phyloP scores from a whole-genome alignment of 2,797 vertebrate genomes.

The Neosilurus hyrtlii region DNA sequence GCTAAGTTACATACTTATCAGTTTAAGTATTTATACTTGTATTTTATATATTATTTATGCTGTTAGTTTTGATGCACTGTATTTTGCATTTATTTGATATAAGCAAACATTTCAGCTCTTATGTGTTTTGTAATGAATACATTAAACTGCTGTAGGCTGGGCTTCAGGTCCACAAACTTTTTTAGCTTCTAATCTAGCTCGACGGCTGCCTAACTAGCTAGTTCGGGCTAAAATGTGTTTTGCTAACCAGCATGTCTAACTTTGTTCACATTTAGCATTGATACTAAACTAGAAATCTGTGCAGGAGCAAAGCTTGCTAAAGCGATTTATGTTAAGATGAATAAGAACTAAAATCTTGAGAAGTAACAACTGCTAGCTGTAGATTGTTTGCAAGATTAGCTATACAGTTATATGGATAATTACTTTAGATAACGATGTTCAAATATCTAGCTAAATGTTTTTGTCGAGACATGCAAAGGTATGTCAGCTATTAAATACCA shows the following conservation, averaged over 20 bases:
- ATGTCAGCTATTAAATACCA: background rate
- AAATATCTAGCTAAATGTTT: background rate
- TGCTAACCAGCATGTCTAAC: background rate
- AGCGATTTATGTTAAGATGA: background rate
- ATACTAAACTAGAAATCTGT: background rate
- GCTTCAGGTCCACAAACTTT: background rate
- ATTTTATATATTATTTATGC: background rate
- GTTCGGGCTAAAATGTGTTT: background rate
- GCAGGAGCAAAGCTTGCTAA: background rate
- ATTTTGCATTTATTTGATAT: background rate
- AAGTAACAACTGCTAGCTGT: background rate
- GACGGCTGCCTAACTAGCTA: background rate
- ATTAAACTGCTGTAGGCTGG: background rate
- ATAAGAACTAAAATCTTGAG: background rate
- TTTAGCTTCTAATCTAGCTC: background rate
- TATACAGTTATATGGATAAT: background rate
- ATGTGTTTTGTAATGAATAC: background rate
- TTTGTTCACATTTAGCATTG: background rate
- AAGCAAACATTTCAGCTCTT: background rate
- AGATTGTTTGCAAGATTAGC: background rate
- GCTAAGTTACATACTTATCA: background rate
- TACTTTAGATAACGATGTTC: background rate
- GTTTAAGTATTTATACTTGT: too few relatives aligned
- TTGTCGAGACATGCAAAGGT: background rate
- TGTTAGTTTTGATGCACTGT: background rate